Base-by-base conservation (phyloP, 2,797 vertebrate genomes). In the Gallinago nigripennis region DNA sequence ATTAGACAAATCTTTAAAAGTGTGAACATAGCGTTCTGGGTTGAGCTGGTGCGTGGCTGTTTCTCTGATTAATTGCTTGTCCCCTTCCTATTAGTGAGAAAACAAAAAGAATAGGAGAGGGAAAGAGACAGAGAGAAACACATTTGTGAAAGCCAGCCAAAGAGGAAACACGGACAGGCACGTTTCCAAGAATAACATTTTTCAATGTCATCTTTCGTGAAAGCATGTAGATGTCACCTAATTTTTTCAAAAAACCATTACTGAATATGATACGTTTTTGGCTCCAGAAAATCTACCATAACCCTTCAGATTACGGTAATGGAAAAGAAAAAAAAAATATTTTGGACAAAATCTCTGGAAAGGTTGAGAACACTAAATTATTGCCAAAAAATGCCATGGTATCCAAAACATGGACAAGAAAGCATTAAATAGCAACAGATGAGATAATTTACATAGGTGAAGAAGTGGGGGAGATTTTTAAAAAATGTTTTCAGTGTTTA, bases 1-100 rank as follows among this genome's bases (percentile, higher is more conserved):
- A 97, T 99, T 99, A 79, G 99, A 99, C 88, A 99, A 98, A 96
- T 99, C 99, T 98, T 99, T 99, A 98, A 99, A 99, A 94, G 98
- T 98, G 96, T 99, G 99, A 96, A 98, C 98, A 85, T 99, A 99
- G 95, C 98, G 98, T 81, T 99, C 99, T 17, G 99, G 98, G 97
- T 98, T 99, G 73, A 99, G 98, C 24, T 99, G 98, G 94, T 99
- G 99, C 28, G 98, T 98, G 17, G 99, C 98, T 61, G 99, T 98
- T 97, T 99, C 99, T 97, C 99, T 98, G 86, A 99, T 97, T 97
- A 99, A 98, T 85, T 98, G 98, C 97, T 99, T 99, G 96, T 99
- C 99, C 92, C 99, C 99, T 96, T 99, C 99, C 99, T 99, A 98
- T 76, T 95, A 94, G 64, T 3, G 7, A 95, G 90, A 71, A 95